Base-by-base conservation (phyloP, 2,113 vertebrate species). In the Oreocharis arfaki region DNA sequence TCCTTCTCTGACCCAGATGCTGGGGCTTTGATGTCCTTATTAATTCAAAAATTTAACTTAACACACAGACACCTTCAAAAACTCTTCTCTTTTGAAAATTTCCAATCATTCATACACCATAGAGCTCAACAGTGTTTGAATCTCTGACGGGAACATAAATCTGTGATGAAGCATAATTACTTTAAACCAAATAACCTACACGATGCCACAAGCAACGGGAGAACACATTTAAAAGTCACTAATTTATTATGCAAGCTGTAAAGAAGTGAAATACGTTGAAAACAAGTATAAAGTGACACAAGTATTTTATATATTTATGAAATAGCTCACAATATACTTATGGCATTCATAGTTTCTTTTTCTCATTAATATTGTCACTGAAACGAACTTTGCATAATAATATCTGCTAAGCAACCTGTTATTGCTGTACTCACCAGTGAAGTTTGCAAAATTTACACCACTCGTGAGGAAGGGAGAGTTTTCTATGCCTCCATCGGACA, bases 1-100 rank as follows among this genome's bases (percentile, higher is more conserved):
- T 95, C 88, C 89, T 94, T 93, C 75, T 90, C 81, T 94, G 94
- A 92, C 92, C 84, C 87, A 93, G 81, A 94, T 95, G 93, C 74
- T 78, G 33, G 17, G 81, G 74, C 92, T 97, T 91, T 96, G 94
- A 96, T 95, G 78, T 90, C 84, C 85, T 78, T 75, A 89, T 96
- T 96, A 96, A 95, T 93, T 94, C 71, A 73, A 78, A 90, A 93
- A 92, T 74, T 93, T 93, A 87, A 84, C 91, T 93, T 81, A 94
- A 87, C 64, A 92, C 77, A 83, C 87, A 81, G 84, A 83, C 79
- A 93, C 86, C 84, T 95, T 96, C 93, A 97, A 79, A 97, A 95
- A 65, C 53, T 68, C 77, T 75, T 33, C 68, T 75, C 73, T 87
- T 92, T 65, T 82, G 80, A 95, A 92, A 84, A 93, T 71, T 4